Evolutionary conservation across 2,797 vertebrate genomes (phyloP).

Genomic region (Platalea minor): DNA sequence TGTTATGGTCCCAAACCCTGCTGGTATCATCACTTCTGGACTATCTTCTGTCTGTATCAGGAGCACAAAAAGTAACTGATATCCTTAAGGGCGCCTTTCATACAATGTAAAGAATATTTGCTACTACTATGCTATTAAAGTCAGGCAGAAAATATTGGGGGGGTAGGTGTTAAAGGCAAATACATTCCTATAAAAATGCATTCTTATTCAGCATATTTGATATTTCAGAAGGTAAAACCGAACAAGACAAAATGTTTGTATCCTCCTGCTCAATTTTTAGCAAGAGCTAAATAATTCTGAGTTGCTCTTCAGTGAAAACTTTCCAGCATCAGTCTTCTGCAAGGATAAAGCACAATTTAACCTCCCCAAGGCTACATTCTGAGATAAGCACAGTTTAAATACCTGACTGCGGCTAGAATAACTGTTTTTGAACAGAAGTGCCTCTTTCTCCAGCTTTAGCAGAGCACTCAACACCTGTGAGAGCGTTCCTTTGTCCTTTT

Average conservation of each 20-base stretch:
- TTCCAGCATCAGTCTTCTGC: background rate
- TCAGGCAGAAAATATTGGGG: background rate
- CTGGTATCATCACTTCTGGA: background rate
- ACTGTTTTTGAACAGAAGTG: background rate
- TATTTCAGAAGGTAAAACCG: background rate
- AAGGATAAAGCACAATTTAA: background rate
- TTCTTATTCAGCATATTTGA: background rate
- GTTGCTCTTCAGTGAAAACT: background rate
- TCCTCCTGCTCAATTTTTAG: background rate
- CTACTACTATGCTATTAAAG: background rate
- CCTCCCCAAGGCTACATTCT: background rate
- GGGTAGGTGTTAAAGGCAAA: background rate
- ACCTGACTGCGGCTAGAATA: background rate
- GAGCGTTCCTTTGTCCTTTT: background rate
- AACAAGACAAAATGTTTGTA: background rate
- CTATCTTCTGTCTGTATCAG: background rate
- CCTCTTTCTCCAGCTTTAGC: background rate
- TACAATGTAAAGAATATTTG: background rate
- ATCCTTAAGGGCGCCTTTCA: background rate
- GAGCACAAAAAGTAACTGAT: background rate
- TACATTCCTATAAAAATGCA: background rate
- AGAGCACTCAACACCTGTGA: background rate
- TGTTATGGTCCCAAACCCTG: background rate
- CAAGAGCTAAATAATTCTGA: background rate
- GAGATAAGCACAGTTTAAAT: background rate